Evolutionary conservation across 1,140 invertebrate genomes (phyloP).

Genomic region (Drosophila repleta): DNA sequence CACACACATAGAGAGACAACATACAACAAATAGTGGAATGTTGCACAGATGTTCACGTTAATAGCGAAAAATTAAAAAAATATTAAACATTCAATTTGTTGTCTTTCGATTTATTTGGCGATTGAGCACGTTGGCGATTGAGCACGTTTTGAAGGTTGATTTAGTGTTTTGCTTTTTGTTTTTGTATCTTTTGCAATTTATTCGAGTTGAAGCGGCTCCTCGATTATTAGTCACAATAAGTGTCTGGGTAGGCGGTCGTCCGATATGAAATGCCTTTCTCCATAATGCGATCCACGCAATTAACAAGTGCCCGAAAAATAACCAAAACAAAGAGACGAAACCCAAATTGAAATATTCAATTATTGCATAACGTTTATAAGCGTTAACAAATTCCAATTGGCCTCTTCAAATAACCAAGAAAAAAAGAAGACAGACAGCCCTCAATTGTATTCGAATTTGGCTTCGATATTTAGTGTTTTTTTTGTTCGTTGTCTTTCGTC

Average conservation of each 20-base stretch:
- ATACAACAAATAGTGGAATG: constrained; percentile 48
- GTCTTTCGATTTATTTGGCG: constrained; percentile 54
- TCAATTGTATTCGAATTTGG: constrained; percentile 41
- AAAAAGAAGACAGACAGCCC: constrained; percentile 7
- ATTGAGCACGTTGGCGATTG: constrained; percentile 59
- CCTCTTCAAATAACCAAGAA: constrained; percentile 14
- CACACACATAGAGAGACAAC: constrained; percentile 30
- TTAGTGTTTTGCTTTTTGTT: constrained; percentile 3
- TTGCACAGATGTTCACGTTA: constrained; percentile 68
- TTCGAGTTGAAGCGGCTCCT: constrained; percentile 17
- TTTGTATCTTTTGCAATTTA: constrained; percentile 37
- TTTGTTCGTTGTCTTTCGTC: constrained; percentile 9
- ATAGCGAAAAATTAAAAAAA: constrained; percentile 29
- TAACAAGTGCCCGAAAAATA: constrained; percentile 52
- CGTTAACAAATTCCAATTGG: constrained; percentile 43
- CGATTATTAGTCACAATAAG: constrained; percentile 21
- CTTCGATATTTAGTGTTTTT: constrained; percentile 34
- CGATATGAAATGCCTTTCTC: constrained; percentile 56
- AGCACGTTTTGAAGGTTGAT: constrained; percentile 62
- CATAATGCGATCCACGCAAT: constrained; percentile 22
- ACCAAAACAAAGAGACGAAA: constrained; percentile 8
- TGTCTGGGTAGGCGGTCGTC: neutral
- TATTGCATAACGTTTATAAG: constrained; percentile 58
- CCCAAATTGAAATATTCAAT: constrained; percentile 48
- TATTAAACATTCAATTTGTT: constrained; percentile 43